Evolutionary conservation across 2,888 invertebrate genomes (phyloP).

Genomic region (Chalcis sispes): DNA sequence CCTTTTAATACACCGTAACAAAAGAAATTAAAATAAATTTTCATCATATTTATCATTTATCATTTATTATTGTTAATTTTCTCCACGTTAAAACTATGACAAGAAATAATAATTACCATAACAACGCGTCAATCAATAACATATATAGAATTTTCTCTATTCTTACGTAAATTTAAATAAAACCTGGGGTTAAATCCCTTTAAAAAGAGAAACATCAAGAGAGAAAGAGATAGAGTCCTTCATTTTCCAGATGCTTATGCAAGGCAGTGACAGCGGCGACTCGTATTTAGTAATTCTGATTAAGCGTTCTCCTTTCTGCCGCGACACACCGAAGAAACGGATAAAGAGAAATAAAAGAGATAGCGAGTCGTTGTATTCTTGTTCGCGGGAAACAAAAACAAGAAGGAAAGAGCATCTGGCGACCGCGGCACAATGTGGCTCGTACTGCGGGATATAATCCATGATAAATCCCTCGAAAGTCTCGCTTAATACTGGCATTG

Average conservation of each 20-base stretch:
- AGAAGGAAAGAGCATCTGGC: constrained; percentile 46
- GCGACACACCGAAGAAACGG: constrained; percentile 22
- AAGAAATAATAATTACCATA: too few species aligned
- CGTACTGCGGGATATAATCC: constrained; percentile 70
- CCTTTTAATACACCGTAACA: too few species aligned
- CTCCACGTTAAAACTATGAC: too few species aligned
- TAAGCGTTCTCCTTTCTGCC: constrained; percentile 33
- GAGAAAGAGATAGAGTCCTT: too few species aligned
- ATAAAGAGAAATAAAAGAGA: constrained; percentile 18
- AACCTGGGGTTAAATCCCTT: background rate
- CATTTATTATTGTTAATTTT: too few species aligned
- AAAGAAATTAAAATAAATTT: too few species aligned
- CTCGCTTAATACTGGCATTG: constrained; percentile 71
- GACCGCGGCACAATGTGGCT: background rate
- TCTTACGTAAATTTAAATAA: too few species aligned
- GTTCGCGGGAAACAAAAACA: background rate
- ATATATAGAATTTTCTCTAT: too few species aligned
- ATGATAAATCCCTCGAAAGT: constrained; percentile 72
- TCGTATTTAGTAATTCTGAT: constrained; percentile 30
- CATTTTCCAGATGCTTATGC: background rate
- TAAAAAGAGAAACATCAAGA: constrained; percentile 30
- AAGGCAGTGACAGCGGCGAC: background rate
- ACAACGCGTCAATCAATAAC: background rate
- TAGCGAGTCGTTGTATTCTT: background rate
- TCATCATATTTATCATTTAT: too few species aligned